Base-by-base conservation (phyloP, 1,140 invertebrate genomes). In the Calephelis virginiensis region DNA sequence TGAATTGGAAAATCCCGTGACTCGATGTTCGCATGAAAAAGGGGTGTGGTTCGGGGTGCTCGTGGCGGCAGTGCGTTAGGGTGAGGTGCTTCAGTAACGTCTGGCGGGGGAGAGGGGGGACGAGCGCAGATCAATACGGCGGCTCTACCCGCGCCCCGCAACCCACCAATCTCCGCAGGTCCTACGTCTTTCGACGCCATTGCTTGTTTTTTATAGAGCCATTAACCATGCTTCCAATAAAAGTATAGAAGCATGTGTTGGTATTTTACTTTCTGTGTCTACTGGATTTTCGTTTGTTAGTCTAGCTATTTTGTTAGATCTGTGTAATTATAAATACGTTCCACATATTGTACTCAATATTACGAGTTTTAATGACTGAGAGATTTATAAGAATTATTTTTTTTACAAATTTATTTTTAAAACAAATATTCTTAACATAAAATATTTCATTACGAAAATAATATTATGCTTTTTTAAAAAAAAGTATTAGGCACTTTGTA, bases 1-100 rank as follows among this genome's bases (percentile, higher is more conserved):
- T 86, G 83, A 90, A 87, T 89, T 85, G 88, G 86, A 90, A 90
- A 89, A 86, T 84, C 88, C 88, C 86, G 78, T 90, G 88, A 89
- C 80, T 89, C 75, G 82, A 75, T 74, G 69, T 76, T 83, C 72
- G 81, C 76, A 82, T 82, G 80, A 80, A 83, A 84, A 86, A 86
- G 84, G 86, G 86, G 88, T 90, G 88, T 88, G 86, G 86, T 83
- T 83, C 74, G 73, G 76, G 70, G 78, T 70, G 74, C 63, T 73
- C 68, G 68, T 71, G 75, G 67, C 64, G 72, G 66, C 53, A 56
- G 66, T 63, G 75, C 68, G 67, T 70, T 61, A 70, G 72, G 80
- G 82, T 83, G 79, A 75, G 81, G 81, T 78, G 78, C 79, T 80
- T 69, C 77, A 78, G 82, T 81, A 83, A 82, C 83, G 85, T 89